Base-by-base conservation (phyloP, 2,113 vertebrate species). In the Rhinolophus sinicus region DNA sequence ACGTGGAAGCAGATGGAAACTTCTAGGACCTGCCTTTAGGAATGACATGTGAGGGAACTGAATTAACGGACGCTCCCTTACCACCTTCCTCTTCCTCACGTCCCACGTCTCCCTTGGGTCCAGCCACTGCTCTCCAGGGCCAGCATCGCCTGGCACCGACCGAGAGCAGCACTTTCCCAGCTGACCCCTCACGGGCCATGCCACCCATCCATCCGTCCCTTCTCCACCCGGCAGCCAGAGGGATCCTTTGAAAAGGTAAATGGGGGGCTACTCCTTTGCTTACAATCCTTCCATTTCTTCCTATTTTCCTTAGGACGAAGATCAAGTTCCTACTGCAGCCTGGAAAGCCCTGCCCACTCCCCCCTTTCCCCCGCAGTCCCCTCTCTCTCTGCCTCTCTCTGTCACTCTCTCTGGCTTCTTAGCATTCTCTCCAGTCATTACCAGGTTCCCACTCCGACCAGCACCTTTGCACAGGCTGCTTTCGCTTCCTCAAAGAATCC, bases 81-180 rank as follows among this genome's bases (percentile, higher is more conserved):
- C 33, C 35, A 24, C 2, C 28, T 1, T 21, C n/a, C 5, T 35
- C 83, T 38, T 26, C 21, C 50, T 77, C n/a, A 62, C 0, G 0
- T 15, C 24, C 82, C 85, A 44, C 15, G 30, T 52, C 72, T 69
- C 21, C 54, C 33, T 6, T 2, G 28, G 30, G 33, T 2, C 54
- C 33, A 12, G 2, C 33, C 18, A 5, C 16, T 38, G 65, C 40
- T 44, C 47, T 38, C 64, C 35, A 73, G 54, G 65, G 10, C 67
- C 54, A n/a, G 16, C 6, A 3, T 0, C 0, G 8, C 65, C 22
- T 26, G 50, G 50, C 15, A 33, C 30, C 52, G 0, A 47, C 18
- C 0, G 1, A 52, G 33, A 13, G 28, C 14, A 28, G 77, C n/a
- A n/a, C 62, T 11, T 11, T 15, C 21, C 26, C 8, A 13, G 21